These are phyloP conservation scores for Aphodius sticticus DNA, from an alignment of 2,888 invertebrate genomes.

Conservation along the genomic window DNA sequence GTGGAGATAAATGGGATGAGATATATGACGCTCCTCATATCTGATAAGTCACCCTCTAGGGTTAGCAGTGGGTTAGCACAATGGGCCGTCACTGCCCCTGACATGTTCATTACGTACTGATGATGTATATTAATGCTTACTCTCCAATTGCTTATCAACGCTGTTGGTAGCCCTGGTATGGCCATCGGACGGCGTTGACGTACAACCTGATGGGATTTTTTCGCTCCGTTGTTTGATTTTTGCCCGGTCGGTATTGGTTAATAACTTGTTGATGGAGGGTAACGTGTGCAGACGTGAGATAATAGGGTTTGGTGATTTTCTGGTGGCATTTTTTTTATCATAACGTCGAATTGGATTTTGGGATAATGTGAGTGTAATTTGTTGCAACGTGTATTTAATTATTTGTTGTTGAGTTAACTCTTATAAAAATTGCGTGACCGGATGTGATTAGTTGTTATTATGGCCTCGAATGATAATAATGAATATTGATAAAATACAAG, in stretches of 20 bases:
- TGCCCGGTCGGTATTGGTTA: conserved; percentile 29
- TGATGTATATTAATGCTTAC: conserved; percentile 40
- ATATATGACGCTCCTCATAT: conserved; percentile 42
- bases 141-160: conserved; percentile 38
- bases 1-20: conserved; percentile 45
- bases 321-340: background rate
- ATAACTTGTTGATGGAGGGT: conserved; percentile 10
- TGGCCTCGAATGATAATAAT: too few relatives aligned
- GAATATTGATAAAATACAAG: too few relatives aligned
- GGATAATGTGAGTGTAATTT: background rate
- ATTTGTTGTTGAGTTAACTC: too few relatives aligned
- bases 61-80: conserved; percentile 43
- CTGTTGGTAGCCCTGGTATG: background rate
- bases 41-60: conserved; percentile 45
- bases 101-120: conserved; percentile 55
- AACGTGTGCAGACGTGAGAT: background rate
- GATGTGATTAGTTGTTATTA: too few relatives aligned
- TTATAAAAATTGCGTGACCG: too few relatives aligned
- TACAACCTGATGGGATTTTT: conserved; percentile 35
- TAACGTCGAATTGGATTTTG: background rate
- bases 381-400: too few relatives aligned
- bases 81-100: conserved; percentile 51
- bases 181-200: conserved; percentile 34
- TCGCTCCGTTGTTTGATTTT: background rate
- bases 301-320: background rate